Percentiles rank a stretch among this genome's conserved stretches.
These are phyloP conservation scores for Sylvia atricapilla DNA, from an alignment of 2,113 vertebrate genomes.

Conservation along the genomic window DNA sequence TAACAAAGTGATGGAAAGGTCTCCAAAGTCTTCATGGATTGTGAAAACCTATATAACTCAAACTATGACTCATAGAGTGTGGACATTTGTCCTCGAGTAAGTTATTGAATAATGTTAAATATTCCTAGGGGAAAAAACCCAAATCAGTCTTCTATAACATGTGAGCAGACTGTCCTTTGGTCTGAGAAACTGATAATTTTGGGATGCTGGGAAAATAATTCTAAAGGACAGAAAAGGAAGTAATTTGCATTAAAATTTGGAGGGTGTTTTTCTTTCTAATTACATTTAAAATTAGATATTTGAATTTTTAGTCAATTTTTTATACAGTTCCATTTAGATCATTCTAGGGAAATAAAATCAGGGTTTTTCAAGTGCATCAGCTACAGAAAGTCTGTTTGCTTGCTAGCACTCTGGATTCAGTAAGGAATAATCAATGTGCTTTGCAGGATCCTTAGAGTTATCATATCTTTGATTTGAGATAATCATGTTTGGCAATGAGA, in stretches of 20 bases:
- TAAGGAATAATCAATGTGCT: not conserved
- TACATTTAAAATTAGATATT: not conserved
- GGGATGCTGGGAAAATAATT: not conserved
- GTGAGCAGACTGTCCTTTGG: not conserved
- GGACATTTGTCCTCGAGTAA: not conserved
- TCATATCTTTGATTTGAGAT: not conserved
- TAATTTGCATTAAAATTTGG: not conserved
- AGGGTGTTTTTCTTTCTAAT: not conserved
- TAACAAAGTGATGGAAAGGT: not conserved
- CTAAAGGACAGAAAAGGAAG: not conserved
- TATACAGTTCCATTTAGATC: not conserved
- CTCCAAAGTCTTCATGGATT: not conserved
- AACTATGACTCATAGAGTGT: not conserved
- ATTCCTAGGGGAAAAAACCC: not conserved
- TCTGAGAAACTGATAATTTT: not conserved
- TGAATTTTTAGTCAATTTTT: not conserved
- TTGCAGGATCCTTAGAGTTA: not conserved
- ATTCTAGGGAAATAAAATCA: not conserved
- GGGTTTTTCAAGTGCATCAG: not conserved
- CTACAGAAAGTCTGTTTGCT: not conserved
- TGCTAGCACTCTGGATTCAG: not conserved
- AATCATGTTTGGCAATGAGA: not conserved
- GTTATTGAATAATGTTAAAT: not conserved
- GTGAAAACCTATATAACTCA: not conserved
- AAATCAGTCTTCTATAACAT: not conserved